phyloP scores from a whole-genome alignment of 2,797 vertebrate species.

The Hipposideros larvatus region DNA sequence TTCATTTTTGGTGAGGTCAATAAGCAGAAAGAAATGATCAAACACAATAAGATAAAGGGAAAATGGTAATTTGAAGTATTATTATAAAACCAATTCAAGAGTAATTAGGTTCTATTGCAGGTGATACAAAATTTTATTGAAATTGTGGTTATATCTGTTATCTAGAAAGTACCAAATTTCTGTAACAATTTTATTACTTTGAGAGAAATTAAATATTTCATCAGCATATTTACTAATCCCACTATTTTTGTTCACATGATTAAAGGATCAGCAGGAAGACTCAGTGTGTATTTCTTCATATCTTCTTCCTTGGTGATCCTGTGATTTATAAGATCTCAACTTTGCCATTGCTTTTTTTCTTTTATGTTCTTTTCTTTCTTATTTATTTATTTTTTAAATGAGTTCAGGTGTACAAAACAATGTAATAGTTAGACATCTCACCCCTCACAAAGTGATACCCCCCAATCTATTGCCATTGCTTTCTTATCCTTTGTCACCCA shows the following conservation, averaged over 20 bases:
- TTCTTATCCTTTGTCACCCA: not conserved
- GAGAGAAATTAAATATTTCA: slow-evolving; percentile 52
- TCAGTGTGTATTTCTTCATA: not conserved
- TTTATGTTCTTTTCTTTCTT: too few species aligned
- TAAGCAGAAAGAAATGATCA: not conserved
- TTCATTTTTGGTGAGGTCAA: not conserved
- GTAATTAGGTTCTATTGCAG: slow-evolving; percentile 48
- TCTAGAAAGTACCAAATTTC: slow-evolving; percentile 23
- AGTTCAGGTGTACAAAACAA: too few species aligned
- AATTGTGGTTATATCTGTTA: not conserved
- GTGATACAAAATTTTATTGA: slow-evolving; percentile 35
- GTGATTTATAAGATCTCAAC: not conserved
- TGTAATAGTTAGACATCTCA: too few species aligned
- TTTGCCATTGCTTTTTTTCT: too few species aligned
- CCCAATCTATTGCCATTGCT: not conserved
- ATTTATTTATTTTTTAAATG: too few species aligned
- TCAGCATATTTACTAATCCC: not conserved
- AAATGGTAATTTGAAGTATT: slow-evolving; percentile 25
- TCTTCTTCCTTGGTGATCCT: not conserved
- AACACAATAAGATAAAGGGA: not conserved
- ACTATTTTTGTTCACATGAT: not conserved
- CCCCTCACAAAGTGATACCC: too few species aligned
- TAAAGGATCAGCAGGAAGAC: not conserved
- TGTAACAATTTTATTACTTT: slow-evolving; percentile 41
- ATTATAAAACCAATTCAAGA: slow-evolving; percentile 59